A percentile compares a stretch with the other conserved stretches of the same genome.
Evolutionary conservation across 2,888 invertebrate species (phyloP).

Genomic region (Corythucha ciliata): DNA sequence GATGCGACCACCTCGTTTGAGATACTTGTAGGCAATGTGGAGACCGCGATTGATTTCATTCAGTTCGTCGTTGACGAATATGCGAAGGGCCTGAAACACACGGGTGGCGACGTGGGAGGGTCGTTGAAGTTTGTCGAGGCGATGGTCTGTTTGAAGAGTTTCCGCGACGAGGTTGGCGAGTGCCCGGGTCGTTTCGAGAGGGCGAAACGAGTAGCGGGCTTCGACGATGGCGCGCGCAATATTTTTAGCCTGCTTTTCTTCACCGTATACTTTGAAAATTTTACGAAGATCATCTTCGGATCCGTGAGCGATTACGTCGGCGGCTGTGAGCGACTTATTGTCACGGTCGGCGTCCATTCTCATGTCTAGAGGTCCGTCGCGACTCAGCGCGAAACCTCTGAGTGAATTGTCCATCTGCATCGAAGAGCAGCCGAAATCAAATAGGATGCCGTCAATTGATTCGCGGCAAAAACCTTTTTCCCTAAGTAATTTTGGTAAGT

Average conservation of each 20-base stretch:
- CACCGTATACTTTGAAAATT: slow-evolving; percentile 85
- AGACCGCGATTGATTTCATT: slow-evolving; percentile 90
- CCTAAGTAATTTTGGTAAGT: slow-evolving; percentile 60
- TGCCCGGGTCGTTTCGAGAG: slow-evolving; percentile 71
- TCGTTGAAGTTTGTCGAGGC: slow-evolving; percentile 64
- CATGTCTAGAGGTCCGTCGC: slow-evolving; percentile 88
- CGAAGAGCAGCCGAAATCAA: slow-evolving; percentile 91
- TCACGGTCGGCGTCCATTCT: slow-evolving; percentile 76
- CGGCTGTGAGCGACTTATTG: slow-evolving; percentile 67
- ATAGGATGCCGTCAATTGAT: slow-evolving; percentile 75
- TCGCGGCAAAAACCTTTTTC: slow-evolving; percentile 50
- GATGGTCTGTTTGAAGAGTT: slow-evolving; percentile 45
- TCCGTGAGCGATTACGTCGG: slow-evolving; percentile 72
- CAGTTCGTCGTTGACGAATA: slow-evolving; percentile 92
- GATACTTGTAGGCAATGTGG: slow-evolving; percentile 61
- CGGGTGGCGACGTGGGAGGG: slow-evolving; percentile 78
- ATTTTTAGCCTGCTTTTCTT: slow-evolving; percentile 76
- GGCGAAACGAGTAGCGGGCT: slow-evolving; percentile 63
- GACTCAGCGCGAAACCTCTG: slow-evolving; percentile 77
- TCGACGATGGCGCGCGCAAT: slow-evolving; percentile 82
- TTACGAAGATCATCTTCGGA: slow-evolving; percentile 67
- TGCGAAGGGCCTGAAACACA: slow-evolving; percentile 85
- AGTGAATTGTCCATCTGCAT: slow-evolving; percentile 79
- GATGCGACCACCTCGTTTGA: slow-evolving; percentile 68
- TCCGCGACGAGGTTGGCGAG: slow-evolving; percentile 59